Base-by-base conservation (phyloP, 2,888 invertebrate genomes). In the Elysia crispata region DNA sequence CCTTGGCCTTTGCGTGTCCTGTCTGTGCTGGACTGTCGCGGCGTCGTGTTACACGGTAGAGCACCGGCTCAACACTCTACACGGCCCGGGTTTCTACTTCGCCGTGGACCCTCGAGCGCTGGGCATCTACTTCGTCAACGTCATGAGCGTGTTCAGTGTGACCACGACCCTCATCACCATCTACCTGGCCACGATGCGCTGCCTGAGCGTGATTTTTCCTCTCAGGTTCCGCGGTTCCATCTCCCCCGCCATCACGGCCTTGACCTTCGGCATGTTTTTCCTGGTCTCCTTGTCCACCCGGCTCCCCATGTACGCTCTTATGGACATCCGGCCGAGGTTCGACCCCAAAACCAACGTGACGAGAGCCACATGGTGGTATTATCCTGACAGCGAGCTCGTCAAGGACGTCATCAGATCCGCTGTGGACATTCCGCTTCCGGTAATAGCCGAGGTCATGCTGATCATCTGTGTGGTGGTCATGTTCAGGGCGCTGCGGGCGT, bases 181-280 rank as follows among this genome's bases (percentile, higher is more conserved):
- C 18, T 78, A 62, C 23, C 31, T 78, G n/a, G 78, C 78, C 28
- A 60, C 72, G 20, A 62, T 62, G 13, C 70, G 78, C 0, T 78
- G 72, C 28, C 33, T 78, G 60, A 72, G 78, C 57, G 72, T 78
- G 11, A 72, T 62, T 11, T 62, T 41, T 30, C 78, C 78, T 0
- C 28, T 78, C 25, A 70, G 72, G 28, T 78, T 78, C 62, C 70
- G 41, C 41, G 54, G 62, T n/a, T 18, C 50, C 3, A 72, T 78
- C 23, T 72, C 70, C 25, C 57, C 28, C 18, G 18, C 13, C 25
- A 60, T 62, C 23, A 60, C 60, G 1, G 28, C 72, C 11, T 6
- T 30, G 0, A 62, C 41, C 0, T 49, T 78, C 0, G 15, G 20
- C 1, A 11, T 13, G 8, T 78, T 78, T n/a, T 62, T 72, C 20